Evolutionary conservation across 2,797 vertebrate species (phyloP).

Genomic region (Manis pentadactyla): DNA sequence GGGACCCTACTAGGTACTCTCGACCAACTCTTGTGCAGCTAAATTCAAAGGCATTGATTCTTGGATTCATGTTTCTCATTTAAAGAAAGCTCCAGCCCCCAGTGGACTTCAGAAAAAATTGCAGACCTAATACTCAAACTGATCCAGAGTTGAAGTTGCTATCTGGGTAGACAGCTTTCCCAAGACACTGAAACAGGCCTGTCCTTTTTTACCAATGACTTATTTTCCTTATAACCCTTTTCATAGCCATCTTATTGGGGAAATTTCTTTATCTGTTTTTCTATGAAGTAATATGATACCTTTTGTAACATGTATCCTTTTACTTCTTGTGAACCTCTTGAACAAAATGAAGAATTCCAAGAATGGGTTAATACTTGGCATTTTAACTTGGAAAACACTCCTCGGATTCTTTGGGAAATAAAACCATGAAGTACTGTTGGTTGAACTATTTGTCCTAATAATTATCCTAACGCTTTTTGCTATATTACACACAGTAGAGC

Average conservation of each 20-base stretch:
- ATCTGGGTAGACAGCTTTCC: background rate
- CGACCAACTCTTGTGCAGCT: background rate
- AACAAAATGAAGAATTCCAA: background rate
- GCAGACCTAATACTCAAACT: background rate
- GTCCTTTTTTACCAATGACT: background rate
- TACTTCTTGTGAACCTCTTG: background rate
- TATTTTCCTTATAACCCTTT: background rate
- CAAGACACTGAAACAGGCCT: background rate
- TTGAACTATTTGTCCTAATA: background rate
- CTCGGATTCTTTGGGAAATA: background rate
- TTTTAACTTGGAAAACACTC: background rate
- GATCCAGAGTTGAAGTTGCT: background rate
- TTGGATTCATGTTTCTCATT: background rate
- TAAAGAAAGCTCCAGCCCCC: background rate
- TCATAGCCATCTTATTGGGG: background rate
- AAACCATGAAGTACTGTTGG: background rate
- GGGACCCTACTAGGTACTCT: background rate
- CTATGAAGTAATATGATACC: background rate
- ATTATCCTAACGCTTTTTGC: background rate
- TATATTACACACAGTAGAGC: background rate
- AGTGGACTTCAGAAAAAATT: background rate
- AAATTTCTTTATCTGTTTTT: background rate
- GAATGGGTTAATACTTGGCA: background rate
- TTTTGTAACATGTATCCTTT: background rate
- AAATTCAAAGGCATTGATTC: background rate